Conservation (phyloP, 2,113 vertebrate genomes). For the Trogon surrucura region DNA sequence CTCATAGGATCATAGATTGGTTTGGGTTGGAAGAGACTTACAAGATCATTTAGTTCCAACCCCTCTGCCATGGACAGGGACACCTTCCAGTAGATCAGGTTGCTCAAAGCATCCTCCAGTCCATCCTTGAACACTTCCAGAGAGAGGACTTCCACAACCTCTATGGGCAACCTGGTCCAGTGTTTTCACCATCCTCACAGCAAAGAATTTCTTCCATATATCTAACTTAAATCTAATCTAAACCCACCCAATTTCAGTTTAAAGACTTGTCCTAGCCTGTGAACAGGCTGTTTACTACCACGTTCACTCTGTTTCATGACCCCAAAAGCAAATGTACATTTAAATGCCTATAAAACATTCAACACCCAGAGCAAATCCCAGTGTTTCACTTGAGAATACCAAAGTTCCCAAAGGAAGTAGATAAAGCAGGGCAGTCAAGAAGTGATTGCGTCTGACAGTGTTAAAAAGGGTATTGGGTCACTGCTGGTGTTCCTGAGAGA, state of each 20-base stretch:
- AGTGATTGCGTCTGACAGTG: not conserved
- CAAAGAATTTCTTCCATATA: not conserved
- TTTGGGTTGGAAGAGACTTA: not conserved
- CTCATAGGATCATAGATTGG: not conserved
- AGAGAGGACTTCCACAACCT: not conserved
- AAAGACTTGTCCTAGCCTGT: not conserved
- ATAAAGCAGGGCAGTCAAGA: not conserved
- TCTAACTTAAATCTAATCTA: not conserved
- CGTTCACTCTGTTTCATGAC: not conserved
- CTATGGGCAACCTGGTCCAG: not conserved
- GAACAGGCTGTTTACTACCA: not conserved
- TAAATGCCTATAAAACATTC: not conserved
- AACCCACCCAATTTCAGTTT: not conserved
- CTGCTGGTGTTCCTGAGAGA: not conserved
- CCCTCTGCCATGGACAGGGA: not conserved
- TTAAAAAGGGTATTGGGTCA: not conserved
- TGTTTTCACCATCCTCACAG: not conserved
- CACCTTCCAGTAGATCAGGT: not conserved
- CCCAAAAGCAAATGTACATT: not conserved
- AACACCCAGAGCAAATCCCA: not conserved
- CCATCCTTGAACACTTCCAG: not conserved
- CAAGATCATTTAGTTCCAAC: not conserved
- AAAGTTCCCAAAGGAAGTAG: not conserved
- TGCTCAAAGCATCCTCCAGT: not conserved
- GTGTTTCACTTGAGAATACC: fast-evolving